Conservation (phyloP, 2,797 vertebrate species). For the Galago senegalensis region DNA sequence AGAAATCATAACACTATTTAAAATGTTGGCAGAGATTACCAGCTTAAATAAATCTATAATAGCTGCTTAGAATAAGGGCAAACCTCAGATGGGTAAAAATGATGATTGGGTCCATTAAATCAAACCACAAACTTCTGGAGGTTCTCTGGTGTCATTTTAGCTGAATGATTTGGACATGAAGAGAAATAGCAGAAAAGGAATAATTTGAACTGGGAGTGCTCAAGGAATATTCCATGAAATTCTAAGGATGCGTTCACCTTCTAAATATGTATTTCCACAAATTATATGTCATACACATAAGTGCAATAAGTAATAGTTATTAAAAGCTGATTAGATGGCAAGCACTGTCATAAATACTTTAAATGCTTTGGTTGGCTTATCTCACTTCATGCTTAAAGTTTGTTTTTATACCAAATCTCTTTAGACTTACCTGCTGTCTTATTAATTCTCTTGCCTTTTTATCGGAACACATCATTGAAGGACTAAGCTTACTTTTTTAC, state of each 20-base stretch:
- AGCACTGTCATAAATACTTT: background rate
- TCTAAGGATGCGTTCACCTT: background rate
- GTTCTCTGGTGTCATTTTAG: background rate
- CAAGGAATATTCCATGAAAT: constrained; percentile 13
- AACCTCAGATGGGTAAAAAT: background rate
- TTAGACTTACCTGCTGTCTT: background rate
- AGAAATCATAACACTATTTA: background rate
- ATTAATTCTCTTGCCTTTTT: background rate
- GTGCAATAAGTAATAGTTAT: background rate
- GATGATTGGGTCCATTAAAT: background rate
- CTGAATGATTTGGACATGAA: background rate
- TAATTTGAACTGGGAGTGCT: background rate
- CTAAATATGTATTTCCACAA: background rate
- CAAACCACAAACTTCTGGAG: background rate
- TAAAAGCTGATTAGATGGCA: background rate
- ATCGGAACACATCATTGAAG: background rate
- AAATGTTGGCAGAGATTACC: background rate
- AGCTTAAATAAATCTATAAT: background rate
- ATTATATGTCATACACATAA: background rate
- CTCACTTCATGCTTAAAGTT: background rate
- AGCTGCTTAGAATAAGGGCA: background rate
- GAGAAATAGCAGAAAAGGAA: background rate
- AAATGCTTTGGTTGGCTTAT: background rate
- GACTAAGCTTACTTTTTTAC: background rate
- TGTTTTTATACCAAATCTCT: background rate